Percentiles rank a stretch among this genome's conserved stretches.
Conservation (phyloP, 2,113 vertebrate species). For the Peromyscus maniculatus region DNA sequence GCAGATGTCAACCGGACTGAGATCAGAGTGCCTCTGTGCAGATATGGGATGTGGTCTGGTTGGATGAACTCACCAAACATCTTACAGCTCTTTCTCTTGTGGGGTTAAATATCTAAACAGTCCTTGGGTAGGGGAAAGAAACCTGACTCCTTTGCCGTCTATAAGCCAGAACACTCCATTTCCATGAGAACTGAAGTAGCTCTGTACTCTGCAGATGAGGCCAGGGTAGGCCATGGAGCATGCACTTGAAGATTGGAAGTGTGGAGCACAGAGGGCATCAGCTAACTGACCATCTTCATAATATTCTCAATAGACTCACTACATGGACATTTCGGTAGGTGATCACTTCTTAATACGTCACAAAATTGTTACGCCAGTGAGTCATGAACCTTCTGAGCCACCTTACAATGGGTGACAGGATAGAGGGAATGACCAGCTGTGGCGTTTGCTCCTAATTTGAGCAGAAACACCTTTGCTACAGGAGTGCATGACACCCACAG, state of each 20-base stretch:
- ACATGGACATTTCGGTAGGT: conserved; percentile 17
- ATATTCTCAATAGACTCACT: background rate
- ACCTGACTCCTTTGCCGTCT: background rate
- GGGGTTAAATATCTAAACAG: background rate
- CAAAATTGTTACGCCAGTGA: conserved; percentile 67
- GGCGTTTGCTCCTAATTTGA: background rate
- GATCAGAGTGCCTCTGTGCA: accelerated
- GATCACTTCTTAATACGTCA: background rate
- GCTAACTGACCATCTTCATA: background rate
- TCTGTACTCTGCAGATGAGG: background rate
- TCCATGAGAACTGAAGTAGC: background rate
- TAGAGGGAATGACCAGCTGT: accelerated
- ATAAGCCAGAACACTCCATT: background rate
- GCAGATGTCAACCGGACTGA: background rate
- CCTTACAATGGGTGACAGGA: background rate
- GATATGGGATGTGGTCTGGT: accelerated
- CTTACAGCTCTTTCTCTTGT: too few species aligned
- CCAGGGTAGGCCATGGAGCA: background rate
- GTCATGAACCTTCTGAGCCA: background rate
- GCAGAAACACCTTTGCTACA: background rate
- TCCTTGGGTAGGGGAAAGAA: background rate
- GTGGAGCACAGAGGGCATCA: background rate
- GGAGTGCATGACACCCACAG: background rate
- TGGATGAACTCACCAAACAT: background rate
- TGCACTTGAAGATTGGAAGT: background rate